A percentile compares a stretch with the other conserved stretches of the same genome.
phyloP scores from a whole-genome alignment of 1,140 invertebrate genomes.

The Ectropis grisescens region DNA sequence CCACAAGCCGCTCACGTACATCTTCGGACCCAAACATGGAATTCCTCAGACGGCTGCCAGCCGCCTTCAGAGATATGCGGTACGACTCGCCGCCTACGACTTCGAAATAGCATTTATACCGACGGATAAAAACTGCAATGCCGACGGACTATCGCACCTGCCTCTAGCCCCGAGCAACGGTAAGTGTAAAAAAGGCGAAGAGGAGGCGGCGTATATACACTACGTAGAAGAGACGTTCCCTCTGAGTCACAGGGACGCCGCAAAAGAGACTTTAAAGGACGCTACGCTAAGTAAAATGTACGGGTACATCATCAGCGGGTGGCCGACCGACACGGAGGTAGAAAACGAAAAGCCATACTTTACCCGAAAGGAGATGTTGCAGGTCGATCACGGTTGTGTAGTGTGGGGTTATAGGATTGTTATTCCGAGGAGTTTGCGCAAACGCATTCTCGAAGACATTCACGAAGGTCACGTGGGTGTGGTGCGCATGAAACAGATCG shows the following conservation, averaged over 20 bases:
- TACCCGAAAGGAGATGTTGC: background rate
- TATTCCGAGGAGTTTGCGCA: constrained; percentile 17
- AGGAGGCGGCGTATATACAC: constrained; percentile 2
- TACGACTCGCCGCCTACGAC: constrained; percentile 1
- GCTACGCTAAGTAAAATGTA: constrained; percentile 15
- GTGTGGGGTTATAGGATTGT: constrained; percentile 27
- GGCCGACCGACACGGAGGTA: constrained; percentile 7
- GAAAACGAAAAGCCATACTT: constrained; percentile 9
- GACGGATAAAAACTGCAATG: background rate
- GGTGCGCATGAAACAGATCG: constrained; percentile 29
- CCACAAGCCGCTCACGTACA: background rate
- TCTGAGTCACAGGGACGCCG: constrained; percentile 8
- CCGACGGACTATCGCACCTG: background rate
- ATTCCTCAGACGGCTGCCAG: constrained; percentile 3
- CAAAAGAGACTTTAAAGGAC: constrained; percentile 6
- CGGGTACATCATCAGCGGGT: constrained; percentile 14
- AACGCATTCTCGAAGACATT: constrained; percentile 23
- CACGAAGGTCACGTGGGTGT: constrained; percentile 29
- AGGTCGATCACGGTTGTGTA: constrained; percentile 1
- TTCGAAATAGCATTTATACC: background rate
- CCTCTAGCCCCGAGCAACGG: background rate
- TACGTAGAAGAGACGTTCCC: constrained; percentile 7
- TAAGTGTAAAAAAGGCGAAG: background rate
- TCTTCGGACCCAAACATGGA: background rate
- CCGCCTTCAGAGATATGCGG: constrained; percentile 1